Base-by-base conservation (phyloP, 92 coral and sea anemone species). In the Ricordea florida region DNA sequence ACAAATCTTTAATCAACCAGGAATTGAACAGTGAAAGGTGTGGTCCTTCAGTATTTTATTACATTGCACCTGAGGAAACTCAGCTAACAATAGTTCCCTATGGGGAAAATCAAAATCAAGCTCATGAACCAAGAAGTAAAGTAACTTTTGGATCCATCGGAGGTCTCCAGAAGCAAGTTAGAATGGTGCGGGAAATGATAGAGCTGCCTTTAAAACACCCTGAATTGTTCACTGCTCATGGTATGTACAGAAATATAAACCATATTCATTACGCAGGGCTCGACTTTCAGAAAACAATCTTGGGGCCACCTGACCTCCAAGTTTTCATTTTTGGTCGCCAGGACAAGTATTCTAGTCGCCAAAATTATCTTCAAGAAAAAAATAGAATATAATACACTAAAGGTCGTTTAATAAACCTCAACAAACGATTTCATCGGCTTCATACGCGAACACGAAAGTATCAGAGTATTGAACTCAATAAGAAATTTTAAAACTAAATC, bases 131-230 rank as follows among this genome's bases (percentile, higher is more conserved):
- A 32, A 78, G 62, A 30, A 55, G 51, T 7, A 76, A 37, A 32
- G 82, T 96, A 45, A 85, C 89, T 4, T 96, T 86, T 78, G 74
- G 86, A 24, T 83, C 85, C 1, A 79, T 96, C 28, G 99, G 99
- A 44, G 99, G 99, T 29, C 85, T 96, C 2, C 77, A 56, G 27
- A 64, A 77, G 38, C 99, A 96, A 68, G 88, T 96, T 15, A 63
- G 32, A 29, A 21, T 89, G 49, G 93, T 96, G 36, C 85, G 94
- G 40, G 99, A 96, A 67, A 92, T 93, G 84, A 89, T 96, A 3
- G 97, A 92, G 68, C 79, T 89, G 75, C 92, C 97, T 48, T 44
- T 96, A 17, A 85, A 79, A 37, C 88, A 86, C 55, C 96, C 97
- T 10, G 90, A 86, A 46, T 43, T 92, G 70, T 92, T 92, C 53